Conservation (phyloP, 2,113 vertebrate species). For the Fukomys damarensis region DNA sequence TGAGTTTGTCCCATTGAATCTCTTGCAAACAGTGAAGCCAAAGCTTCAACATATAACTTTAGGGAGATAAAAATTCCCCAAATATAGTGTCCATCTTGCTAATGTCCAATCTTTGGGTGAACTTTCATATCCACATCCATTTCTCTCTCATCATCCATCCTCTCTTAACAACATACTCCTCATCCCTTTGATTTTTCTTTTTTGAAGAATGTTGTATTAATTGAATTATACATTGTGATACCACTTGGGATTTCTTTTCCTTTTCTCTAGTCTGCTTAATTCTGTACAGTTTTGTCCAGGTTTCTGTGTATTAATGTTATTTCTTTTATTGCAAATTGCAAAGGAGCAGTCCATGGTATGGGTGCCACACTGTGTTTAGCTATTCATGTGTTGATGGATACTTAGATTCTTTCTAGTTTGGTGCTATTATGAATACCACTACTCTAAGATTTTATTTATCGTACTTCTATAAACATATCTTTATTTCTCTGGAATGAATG, state of each 20-base stretch:
- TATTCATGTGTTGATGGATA: not conserved
- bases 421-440: not conserved
- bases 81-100: not conserved
- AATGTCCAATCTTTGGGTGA: no score
- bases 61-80: not conserved
- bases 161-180: not conserved
- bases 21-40: not conserved
- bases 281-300: not conserved
- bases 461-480: not conserved
- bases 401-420: not conserved
- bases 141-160: not conserved
- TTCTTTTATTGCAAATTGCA: not conserved
- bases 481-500: not conserved
- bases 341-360: no score
- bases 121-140: not conserved
- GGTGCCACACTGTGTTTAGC: not conserved
- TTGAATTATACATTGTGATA: not conserved
- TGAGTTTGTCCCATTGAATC: not conserved
- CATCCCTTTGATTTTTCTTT: not conserved
- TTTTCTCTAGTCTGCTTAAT: not conserved
- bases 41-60: no score
- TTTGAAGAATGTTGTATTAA: not conserved
- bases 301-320: not conserved
- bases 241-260: not conserved
- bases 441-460: not conserved